phyloP scores from a whole-genome alignment of 2,113 vertebrate species.

The Rhombomys opimus region DNA sequence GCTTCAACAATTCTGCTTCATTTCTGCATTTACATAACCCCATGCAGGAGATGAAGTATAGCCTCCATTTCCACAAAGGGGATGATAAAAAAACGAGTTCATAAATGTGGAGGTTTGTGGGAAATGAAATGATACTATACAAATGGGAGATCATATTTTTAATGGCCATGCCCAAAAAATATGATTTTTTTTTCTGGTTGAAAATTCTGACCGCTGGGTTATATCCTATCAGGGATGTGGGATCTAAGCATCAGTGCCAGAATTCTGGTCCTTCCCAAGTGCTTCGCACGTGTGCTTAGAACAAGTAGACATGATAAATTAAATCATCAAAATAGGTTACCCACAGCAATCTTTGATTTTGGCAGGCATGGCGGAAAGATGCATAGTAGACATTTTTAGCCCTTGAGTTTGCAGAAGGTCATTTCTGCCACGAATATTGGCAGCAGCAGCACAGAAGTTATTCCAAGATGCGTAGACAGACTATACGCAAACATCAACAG shows the following conservation, averaged over 20 bases:
- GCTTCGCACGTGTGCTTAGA: neutral
- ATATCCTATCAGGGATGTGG: neutral
- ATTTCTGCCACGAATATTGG: neutral
- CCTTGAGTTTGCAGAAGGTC: constrained; percentile 20
- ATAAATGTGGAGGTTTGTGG: neutral
- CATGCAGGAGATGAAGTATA: neutral
- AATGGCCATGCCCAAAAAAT: neutral
- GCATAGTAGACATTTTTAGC: constrained; percentile 22
- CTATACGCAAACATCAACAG: neutral
- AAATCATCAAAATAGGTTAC: constrained; percentile 1
- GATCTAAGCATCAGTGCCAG: neutral
- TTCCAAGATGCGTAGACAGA: neutral
- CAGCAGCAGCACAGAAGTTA: neutral
- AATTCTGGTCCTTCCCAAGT: neutral
- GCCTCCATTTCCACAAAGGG: neutral
- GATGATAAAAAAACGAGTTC: neutral
- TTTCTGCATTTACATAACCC: neutral
- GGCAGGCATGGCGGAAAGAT: neutral
- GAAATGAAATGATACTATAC: constrained; percentile 29
- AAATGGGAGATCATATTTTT: constrained; percentile 20
- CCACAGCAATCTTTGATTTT: neutral
- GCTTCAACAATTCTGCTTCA: neutral
- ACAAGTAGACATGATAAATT: constrained; percentile 33
- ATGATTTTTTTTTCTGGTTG: neutral
- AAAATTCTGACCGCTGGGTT: neutral